Evolutionary conservation across 2,888 invertebrate species (phyloP).

Genomic region (Pristionchus arcanus): DNA sequence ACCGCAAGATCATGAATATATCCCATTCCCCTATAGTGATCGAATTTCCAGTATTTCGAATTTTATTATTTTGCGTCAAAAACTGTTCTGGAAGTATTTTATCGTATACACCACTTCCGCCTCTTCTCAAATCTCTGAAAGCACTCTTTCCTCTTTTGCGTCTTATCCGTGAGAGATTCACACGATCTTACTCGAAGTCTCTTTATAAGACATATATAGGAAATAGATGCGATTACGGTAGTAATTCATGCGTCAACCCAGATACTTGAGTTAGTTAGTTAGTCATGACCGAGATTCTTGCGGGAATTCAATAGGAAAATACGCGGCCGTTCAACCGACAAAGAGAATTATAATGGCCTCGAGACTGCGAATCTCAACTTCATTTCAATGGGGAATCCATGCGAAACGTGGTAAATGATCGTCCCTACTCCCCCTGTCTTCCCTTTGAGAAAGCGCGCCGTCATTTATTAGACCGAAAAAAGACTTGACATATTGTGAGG

Average conservation of each 20-base stretch:
- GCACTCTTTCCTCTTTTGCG: background rate
- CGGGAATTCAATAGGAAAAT: conserved; percentile 39
- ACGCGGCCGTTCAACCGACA: conserved; percentile 5
- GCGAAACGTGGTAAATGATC: conserved; percentile 44
- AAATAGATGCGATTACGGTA: background rate
- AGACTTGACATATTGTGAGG: conserved; percentile 52
- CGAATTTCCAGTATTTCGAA: background rate
- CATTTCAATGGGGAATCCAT: conserved; percentile 27
- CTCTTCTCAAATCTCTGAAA: background rate
- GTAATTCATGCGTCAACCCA: background rate
- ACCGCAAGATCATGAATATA: background rate
- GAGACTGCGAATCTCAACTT: conserved; percentile 18
- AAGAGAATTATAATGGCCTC: conserved; percentile 38
- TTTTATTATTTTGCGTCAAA: background rate
- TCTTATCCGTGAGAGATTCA: background rate
- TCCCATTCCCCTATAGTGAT: background rate
- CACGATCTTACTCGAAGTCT: background rate
- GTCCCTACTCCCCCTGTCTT: background rate
- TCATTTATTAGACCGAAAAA: conserved; percentile 27
- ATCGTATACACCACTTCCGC: too few relatives aligned
- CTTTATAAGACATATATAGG: background rate
- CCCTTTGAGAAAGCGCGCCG: conserved; percentile 26
- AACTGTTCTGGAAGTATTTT: background rate
- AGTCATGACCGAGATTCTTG: conserved; percentile 53
- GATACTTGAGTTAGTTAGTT: conserved; percentile 43